phyloP scores from a whole-genome alignment of 2,888 invertebrate species.

The Polydrusus cervinus region DNA sequence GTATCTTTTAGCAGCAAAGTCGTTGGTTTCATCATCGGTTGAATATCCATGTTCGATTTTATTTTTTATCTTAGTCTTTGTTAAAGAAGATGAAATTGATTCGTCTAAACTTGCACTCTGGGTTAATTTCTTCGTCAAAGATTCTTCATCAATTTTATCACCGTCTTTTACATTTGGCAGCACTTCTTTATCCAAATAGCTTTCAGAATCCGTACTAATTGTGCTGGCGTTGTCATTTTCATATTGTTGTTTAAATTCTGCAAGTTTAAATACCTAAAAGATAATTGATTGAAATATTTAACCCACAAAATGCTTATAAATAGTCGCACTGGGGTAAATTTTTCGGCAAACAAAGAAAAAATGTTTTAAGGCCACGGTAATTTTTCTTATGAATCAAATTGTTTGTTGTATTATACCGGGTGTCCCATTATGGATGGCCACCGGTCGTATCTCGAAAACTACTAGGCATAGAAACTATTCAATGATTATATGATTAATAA shows the following conservation, averaged over 20 bases:
- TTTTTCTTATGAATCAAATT: too few species aligned
- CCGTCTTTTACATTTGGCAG: conserved; percentile 69
- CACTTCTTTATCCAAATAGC: conserved; percentile 68
- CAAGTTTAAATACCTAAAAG: conserved; percentile 71
- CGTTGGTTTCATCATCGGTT: conserved; percentile 69
- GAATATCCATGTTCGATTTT: conserved; percentile 60
- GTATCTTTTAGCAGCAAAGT: conserved; percentile 64
- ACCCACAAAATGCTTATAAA: too few species aligned
- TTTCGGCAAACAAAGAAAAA: too few species aligned
- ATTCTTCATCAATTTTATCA: conserved; percentile 66
- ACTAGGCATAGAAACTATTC: too few species aligned
- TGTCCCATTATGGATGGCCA: too few species aligned
- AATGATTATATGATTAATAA: too few species aligned
- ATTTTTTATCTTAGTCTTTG: conserved; percentile 41
- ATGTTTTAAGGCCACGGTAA: too few species aligned
- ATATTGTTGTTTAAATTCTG: conserved; percentile 74
- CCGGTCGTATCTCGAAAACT: too few species aligned
- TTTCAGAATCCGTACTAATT: conserved; percentile 68
- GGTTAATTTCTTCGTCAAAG: conserved; percentile 32
- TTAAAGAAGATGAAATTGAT: conserved; percentile 45
- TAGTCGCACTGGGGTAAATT: too few species aligned
- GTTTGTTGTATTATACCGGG: too few species aligned
- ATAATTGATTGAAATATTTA: too few species aligned
- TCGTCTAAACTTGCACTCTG: conserved; percentile 58
- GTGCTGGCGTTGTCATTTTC: conserved; percentile 66